Evolutionary conservation across 30 jellyfish, hydroid and myxozoan species (phyloP), one percentile per base, ranked within the genome.

Genomic region (Pseudorhiza aurosa): DNA sequence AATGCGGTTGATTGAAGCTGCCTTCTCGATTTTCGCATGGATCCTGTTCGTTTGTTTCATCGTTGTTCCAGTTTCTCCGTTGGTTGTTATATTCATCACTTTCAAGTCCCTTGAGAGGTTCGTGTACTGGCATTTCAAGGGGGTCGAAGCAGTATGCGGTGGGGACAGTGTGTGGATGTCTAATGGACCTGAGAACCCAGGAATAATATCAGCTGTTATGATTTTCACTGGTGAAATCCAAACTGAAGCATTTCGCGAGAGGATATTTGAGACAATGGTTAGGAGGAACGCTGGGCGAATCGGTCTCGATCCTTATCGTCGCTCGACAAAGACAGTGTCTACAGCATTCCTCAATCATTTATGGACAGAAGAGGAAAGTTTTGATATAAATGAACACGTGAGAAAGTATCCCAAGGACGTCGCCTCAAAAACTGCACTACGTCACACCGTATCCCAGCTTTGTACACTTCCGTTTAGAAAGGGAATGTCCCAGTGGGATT

Each of bases 401-500:
- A 63, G 55, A 49, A 31, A 37, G 17, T 73, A 81, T 83, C 71
- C 85, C 47, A 65, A 62, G 28, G 44, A 37, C 9, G 77, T 71
- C 21, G 59, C 37, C 44, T 44, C 94, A 11, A 81, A 88, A 65
- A 51, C 40, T 40, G 64, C 11, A 55, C 58, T 75, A 3, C 93
- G 87, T 68, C 72, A 71, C 55, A 56, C 72, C 14, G 31, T 88
- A 10, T 75, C 93, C 4, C 36, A 28, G 35, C 65, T 65, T 10
- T 88, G 97, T 46, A 40, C 84, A 11, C 39, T 65, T 77, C 89
- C 89, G 15, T 88, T 88, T 50, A 58, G 63, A 17, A 40, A 26
- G 79, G 87, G 85, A 72, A 80, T 70, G 82, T 88, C 97, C 58
- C 95, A 78, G 24, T 88, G 97, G 97, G 97, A 88, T 47, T 67